phyloP scores from a whole-genome alignment of 2,113 vertebrate species.

The Equus quagga region DNA sequence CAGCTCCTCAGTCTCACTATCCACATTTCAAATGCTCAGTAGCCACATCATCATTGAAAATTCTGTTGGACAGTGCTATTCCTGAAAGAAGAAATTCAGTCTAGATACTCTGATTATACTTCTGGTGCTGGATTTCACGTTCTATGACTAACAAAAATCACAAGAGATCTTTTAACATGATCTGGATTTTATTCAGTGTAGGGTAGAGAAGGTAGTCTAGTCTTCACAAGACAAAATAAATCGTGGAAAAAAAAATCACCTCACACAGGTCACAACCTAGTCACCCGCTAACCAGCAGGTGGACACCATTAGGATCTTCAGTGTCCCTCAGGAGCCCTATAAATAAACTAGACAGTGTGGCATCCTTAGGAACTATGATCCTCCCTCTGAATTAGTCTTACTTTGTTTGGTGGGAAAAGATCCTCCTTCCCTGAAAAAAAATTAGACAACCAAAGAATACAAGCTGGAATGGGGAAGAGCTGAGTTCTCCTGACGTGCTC shows the following conservation, averaged over 20 bases:
- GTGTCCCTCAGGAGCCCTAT: background rate
- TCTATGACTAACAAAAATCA: background rate
- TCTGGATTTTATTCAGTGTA: background rate
- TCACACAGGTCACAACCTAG: background rate
- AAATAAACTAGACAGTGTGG: background rate
- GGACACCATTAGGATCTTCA: background rate
- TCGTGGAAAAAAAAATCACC: background rate
- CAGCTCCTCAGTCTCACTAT: background rate
- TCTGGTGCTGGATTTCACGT: background rate
- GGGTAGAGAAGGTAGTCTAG: background rate
- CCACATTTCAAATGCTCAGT: background rate
- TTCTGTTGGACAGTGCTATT: background rate
- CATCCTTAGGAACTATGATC: background rate
- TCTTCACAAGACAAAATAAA: conserved; percentile 37
- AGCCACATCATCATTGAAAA: background rate
- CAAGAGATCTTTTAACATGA: background rate
- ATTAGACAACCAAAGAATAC: background rate
- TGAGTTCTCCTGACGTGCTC: background rate
- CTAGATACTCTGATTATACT: background rate
- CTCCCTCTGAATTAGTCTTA: conserved; percentile 15
- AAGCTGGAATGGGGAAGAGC: background rate
- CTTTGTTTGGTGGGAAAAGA: conserved; percentile 9
- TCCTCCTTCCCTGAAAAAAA: background rate
- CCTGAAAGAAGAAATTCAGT: background rate
- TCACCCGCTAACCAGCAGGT: background rate